A percentile compares a stretch with the other conserved stretches of the same genome.
Conservation (phyloP, 2,797 vertebrate genomes). For the Anisognathus igniventris region DNA sequence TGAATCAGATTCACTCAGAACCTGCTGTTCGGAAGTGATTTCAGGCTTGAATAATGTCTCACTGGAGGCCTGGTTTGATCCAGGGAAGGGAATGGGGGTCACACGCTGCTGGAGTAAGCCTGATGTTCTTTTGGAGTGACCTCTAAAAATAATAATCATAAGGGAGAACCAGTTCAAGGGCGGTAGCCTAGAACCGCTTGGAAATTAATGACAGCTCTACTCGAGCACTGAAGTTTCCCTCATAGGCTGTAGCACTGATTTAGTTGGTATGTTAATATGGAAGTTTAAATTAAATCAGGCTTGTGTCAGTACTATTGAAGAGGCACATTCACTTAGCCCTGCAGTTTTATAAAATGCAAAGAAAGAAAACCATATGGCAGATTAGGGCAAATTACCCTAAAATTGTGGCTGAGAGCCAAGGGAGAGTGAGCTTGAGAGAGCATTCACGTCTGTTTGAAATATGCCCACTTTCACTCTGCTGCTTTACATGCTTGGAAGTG, state of each 20-base stretch:
- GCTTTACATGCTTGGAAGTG: background rate
- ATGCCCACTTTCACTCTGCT: conserved; percentile 41
- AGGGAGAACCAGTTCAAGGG: conserved; percentile 66
- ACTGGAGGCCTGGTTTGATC: conserved; percentile 84
- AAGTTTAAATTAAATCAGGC: conserved; percentile 73
- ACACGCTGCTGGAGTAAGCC: conserved; percentile 61
- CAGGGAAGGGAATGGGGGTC: conserved; percentile 11
- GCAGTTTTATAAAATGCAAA: conserved; percentile 63
- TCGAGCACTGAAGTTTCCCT: conserved; percentile 20
- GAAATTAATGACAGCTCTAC: conserved; percentile 70
- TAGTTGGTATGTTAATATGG: conserved; percentile 55
- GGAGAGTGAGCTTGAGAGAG: conserved; percentile 34
- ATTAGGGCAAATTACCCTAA: conserved; percentile 56
- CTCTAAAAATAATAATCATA: conserved; percentile 54
- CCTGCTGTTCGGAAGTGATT: conserved; percentile 74
- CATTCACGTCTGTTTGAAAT: conserved; percentile 53
- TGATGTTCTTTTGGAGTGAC: conserved; percentile 59
- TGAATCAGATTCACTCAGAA: conserved; percentile 65
- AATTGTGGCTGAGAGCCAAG: conserved; percentile 52
- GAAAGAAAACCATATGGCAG: conserved; percentile 62
- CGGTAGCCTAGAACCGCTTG: conserved; percentile 72
- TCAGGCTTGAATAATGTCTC: conserved; percentile 83
- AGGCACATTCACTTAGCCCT: conserved; percentile 51
- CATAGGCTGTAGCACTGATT: conserved; percentile 59
- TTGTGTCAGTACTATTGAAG: conserved; percentile 54